Evolutionary conservation across 1,140 invertebrate species (phyloP).

Genomic region (Hesperophylax magnus): DNA sequence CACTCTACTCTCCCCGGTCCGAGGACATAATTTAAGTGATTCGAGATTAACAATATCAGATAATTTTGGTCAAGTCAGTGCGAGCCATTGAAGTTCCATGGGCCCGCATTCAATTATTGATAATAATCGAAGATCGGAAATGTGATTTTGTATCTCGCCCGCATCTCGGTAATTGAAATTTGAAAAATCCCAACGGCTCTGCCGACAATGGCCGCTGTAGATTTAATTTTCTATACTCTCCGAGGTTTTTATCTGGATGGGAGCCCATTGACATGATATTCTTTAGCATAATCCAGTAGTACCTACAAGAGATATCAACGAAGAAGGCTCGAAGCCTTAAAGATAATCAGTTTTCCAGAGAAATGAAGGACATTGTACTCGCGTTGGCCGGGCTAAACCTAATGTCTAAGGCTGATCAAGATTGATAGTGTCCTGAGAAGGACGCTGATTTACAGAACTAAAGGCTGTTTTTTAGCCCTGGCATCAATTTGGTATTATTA

Average conservation of each 20-base stretch:
- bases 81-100: neutral
- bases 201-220: constrained; percentile 5
- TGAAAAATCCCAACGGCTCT: constrained; percentile 7
- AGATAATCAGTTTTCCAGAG: no score
- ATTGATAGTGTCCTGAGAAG: no score
- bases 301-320: no score
- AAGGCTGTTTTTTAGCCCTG: no score
- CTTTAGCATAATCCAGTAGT: neutral
- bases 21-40: neutral
- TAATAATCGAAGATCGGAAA: constrained; percentile 30
- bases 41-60: constrained; percentile 14
- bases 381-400: no score
- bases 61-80: constrained; percentile 1
- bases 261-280: neutral
- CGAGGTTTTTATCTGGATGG: constrained; percentile 1
- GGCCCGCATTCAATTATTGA: constrained; percentile 27
- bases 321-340: no score
- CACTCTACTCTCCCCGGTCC: neutral
- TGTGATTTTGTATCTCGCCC: constrained; percentile 19
- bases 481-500: no score
- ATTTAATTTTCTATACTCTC: constrained; percentile 11
- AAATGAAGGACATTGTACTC: no score
- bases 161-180: constrained; percentile 30
- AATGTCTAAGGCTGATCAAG: no score
- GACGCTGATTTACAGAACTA: no score